Conservation (phyloP, 2,888 invertebrate genomes). For the Creontiades dilutus region DNA sequence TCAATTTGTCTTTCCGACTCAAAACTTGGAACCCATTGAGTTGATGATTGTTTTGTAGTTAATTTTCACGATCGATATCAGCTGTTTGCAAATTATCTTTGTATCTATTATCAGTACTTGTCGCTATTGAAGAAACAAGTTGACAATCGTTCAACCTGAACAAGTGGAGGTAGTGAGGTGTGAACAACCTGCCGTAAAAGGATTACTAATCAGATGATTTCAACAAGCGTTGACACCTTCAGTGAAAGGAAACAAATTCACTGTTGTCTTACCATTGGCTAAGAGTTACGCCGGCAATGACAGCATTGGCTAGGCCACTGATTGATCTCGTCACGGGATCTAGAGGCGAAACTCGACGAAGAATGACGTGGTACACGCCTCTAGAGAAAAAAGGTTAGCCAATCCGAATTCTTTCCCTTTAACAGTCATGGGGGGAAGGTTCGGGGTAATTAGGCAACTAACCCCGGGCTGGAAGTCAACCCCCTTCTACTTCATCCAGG, state of each 20-base stretch:
- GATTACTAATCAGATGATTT: conserved; percentile 64
- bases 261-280: conserved; percentile 66
- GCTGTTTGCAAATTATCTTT: background rate
- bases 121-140: background rate
- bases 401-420: conserved; percentile 52
- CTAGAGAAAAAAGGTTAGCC: conserved; percentile 27
- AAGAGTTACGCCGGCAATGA: conserved; percentile 51
- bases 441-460: conserved; percentile 69
- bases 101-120: background rate
- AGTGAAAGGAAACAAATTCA: conserved; percentile 68
- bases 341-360: conserved; percentile 38
- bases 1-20: too few relatives aligned
- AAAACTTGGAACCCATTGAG: too few relatives aligned
- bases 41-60: too few relatives aligned
- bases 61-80: background rate
- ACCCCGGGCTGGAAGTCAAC: conserved; percentile 26
- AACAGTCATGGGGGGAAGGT: conserved; percentile 19
- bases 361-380: conserved; percentile 60
- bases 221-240: conserved; percentile 55
- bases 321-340: conserved; percentile 70
- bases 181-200: conserved; percentile 57
- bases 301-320: conserved; percentile 40
- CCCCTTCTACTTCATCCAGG: background rate
- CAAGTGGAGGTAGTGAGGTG: conserved; percentile 34
- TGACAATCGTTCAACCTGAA: conserved; percentile 27